phyloP scores from a whole-genome alignment of 2,888 invertebrate genomes.

The Smittia sp. region DNA sequence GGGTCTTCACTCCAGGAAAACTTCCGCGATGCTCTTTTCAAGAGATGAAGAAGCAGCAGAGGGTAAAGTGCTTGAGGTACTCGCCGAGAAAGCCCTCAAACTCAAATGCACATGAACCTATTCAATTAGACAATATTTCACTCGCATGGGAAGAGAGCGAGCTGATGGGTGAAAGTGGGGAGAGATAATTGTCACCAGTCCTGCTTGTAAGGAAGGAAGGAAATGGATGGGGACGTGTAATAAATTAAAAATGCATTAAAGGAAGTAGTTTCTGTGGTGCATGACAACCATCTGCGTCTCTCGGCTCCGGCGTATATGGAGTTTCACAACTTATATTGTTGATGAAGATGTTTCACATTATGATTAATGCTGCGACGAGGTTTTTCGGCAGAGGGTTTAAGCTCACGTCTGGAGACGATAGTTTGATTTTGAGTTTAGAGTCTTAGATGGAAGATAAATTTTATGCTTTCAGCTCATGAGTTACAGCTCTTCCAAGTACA shows the following conservation, averaged over 20 bases:
- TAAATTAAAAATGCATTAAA: constrained; percentile 42
- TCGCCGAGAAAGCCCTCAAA: no score
- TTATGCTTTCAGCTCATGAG: not conserved
- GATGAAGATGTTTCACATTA: constrained; percentile 15
- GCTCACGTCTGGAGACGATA: not conserved
- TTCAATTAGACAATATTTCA: constrained; percentile 38
- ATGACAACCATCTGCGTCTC: not conserved
- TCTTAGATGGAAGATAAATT: not conserved
- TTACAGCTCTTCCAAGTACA: not conserved
- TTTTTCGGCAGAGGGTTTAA: not conserved
- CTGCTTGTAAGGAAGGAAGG: constrained; percentile 31
- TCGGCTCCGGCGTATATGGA: not conserved
- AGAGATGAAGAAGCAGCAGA: not conserved
- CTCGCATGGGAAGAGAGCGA: constrained; percentile 10
- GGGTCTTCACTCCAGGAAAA: no score
- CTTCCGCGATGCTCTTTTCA: not conserved
- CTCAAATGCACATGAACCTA: constrained; percentile 32
- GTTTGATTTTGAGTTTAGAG: not conserved
- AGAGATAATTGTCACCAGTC: constrained; percentile 38
- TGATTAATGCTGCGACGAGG: not conserved
- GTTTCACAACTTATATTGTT: constrained; percentile 13
- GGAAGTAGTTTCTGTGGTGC: constrained; percentile 34
- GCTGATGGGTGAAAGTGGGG: not conserved
- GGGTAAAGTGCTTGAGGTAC: not conserved
- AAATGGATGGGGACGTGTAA: constrained; percentile 33